Evolutionary conservation across 2,113 vertebrate genomes (phyloP).

Genomic region (Hyla sarda): DNA sequence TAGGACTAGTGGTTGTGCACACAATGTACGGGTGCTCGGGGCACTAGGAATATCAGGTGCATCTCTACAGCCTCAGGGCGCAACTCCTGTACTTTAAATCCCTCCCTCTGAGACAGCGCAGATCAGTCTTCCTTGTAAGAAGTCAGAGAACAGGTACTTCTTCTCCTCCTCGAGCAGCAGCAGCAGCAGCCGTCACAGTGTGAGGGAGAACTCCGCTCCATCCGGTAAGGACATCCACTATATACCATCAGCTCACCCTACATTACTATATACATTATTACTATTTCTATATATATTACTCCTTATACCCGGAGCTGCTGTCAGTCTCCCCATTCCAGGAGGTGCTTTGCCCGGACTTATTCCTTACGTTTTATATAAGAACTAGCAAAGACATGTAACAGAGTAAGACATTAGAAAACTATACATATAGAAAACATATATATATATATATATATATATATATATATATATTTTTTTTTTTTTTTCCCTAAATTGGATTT

Average conservation of each 20-base stretch:
- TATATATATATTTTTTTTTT: neutral
- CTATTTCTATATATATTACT: too few species aligned
- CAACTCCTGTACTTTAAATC: conserved; percentile 89
- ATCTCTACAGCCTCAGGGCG: conserved; percentile 94
- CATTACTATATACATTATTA: too few species aligned
- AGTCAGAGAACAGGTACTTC: conserved; percentile 78
- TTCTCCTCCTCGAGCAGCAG: conserved; percentile 19
- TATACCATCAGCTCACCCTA: too few species aligned
- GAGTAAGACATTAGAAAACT: neutral
- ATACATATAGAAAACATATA: neutral
- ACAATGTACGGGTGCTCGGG: conserved; percentile 86
- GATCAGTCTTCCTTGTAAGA: conserved; percentile 80
- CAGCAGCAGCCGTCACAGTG: neutral
- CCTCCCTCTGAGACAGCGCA: conserved; percentile 83
- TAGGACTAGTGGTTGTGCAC: conserved; percentile 68
- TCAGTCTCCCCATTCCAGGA: neutral
- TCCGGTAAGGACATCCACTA: conserved; percentile 45
- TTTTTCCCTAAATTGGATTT: too few species aligned
- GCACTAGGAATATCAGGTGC: conserved; percentile 94
- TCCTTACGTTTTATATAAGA: neutral
- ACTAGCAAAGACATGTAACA: neutral
- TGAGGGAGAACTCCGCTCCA: conserved; percentile 53
- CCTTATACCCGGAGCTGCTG: neutral
- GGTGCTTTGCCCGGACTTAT: conserved; percentile 49
- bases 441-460: neutral